Evolutionary conservation across 2,113 vertebrate genomes (phyloP).

Genomic region (Cacatua alba): DNA sequence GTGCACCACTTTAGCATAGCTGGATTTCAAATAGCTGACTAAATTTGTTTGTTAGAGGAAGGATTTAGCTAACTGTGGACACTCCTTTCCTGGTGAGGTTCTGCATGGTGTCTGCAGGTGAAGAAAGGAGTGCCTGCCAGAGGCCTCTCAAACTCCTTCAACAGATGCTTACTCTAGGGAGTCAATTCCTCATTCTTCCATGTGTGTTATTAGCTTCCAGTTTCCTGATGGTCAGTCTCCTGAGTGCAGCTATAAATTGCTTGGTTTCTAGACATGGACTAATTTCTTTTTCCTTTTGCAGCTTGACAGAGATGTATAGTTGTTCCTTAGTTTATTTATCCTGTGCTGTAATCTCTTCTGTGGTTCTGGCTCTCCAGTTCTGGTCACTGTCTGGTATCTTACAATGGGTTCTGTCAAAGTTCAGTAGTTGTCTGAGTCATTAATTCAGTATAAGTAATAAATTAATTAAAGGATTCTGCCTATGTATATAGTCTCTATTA

Average conservation of each 20-base stretch:
- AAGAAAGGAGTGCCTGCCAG: background rate
- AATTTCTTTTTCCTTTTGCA: background rate
- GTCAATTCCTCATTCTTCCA: background rate
- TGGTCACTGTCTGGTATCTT: background rate
- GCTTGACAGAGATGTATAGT: background rate
- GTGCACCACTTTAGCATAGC: rapidly evolving
- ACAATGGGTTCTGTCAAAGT: background rate
- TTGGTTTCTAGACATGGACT: background rate
- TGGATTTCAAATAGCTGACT: background rate
- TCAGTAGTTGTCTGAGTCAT: background rate
- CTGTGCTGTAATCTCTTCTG: background rate
- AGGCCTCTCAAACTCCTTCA: background rate
- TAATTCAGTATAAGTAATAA: background rate
- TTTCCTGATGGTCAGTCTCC: background rate
- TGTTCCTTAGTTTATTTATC: background rate
- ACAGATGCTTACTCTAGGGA: background rate
- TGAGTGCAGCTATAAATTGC: background rate
- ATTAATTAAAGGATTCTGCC: background rate
- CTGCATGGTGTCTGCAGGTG: background rate
- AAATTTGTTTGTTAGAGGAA: background rate
- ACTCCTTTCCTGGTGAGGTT: background rate
- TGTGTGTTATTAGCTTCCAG: background rate
- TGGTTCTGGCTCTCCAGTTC: background rate
- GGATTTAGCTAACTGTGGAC: background rate
- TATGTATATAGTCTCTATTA: background rate